Evolutionary conservation across 2,113 vertebrate genomes (phyloP), one percentile per base, ranked within the genome.

Genomic region (Paedocypris sp.): DNA sequence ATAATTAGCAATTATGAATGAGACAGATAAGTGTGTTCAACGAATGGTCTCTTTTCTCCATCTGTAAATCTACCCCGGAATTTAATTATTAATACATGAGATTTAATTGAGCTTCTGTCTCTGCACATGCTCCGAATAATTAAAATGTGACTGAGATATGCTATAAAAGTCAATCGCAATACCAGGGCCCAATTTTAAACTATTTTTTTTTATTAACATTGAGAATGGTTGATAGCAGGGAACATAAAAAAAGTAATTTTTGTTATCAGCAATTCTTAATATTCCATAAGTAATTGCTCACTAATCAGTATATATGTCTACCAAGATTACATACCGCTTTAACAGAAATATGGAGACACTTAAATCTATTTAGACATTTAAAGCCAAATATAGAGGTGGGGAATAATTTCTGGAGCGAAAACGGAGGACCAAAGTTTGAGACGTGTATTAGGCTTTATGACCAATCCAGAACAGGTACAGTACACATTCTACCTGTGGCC

Each of bases 91-190:
- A 62, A 70, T 70, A 67, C 61, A 70, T 61, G 41, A 67, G 61
- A 50, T 68, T 64, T 68, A 73, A 73, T 71, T 68, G 65, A 74
- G 66, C 51, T 68, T 65, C 65, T 59, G 65, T 60, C 52, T 59
- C 47, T 59, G 68, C 53, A 67, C 68, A 68, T 50, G 67, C 57
- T 62, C 35, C 12, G 36, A 53, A 47, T 73, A 71, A 71, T 71
- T 74, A 62, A 68, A 70, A 68, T 66, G 47, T 64, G 68, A 70
- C 62, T 59, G 47, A 64, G 64, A 68, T 68, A 65, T 26, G 39
- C 47, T 67, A 25, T 64, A 64, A 65, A 65, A 62, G 68, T 68
- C 66, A 66, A 73, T 73, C 68, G 36, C 51, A 53, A 49, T 53
- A 70, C 70, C 64, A 33, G 19, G 18, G 36, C 51, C 46, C 38